A percentile compares a stretch with the other conserved stretches of the same genome.
Conservation (phyloP, 2,888 invertebrate species). For the Drosophila borealis region DNA sequence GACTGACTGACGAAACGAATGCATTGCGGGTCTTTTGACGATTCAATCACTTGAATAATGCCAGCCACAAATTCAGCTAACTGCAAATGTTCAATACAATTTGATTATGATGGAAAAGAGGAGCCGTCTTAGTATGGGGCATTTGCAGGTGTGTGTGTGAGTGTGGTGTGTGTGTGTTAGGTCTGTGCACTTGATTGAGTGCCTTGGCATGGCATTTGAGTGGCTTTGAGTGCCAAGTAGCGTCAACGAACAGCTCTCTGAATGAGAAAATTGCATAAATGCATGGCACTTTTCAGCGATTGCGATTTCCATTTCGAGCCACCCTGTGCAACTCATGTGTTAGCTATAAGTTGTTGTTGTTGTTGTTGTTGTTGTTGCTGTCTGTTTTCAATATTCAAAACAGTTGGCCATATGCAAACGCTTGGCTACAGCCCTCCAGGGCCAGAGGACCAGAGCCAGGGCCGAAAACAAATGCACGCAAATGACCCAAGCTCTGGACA, state of each 20-base stretch:
- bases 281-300: slow-evolving; percentile 75
- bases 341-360: slow-evolving; percentile 4
- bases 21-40: slow-evolving; percentile 63
- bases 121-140: not conserved
- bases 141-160: slow-evolving; percentile 3
- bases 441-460: slow-evolving; percentile 30
- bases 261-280: slow-evolving; percentile 75
- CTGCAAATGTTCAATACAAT: slow-evolving; percentile 81
- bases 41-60: slow-evolving; percentile 78
- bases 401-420: slow-evolving; percentile 74
- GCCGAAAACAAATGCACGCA: slow-evolving; percentile 76
- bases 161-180: slow-evolving; percentile 2
- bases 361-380: slow-evolving; percentile 39
- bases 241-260: slow-evolving; percentile 60
- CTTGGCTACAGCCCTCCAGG: slow-evolving; percentile 53
- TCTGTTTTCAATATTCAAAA: slow-evolving; percentile 76
- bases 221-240: slow-evolving; percentile 74
- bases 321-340: slow-evolving; percentile 28
- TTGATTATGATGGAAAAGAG: slow-evolving; percentile 69
- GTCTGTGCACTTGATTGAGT: slow-evolving; percentile 75
- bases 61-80: slow-evolving; percentile 74
- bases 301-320: slow-evolving; percentile 55
- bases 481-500: slow-evolving; percentile 67
- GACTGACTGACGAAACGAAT: slow-evolving; percentile 28
- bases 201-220: slow-evolving; percentile 76